A percentile compares a stretch with the other conserved stretches of the same genome.
Evolutionary conservation across 2,113 vertebrate genomes (phyloP).

Genomic region (Dicentrarchus labrax): DNA sequence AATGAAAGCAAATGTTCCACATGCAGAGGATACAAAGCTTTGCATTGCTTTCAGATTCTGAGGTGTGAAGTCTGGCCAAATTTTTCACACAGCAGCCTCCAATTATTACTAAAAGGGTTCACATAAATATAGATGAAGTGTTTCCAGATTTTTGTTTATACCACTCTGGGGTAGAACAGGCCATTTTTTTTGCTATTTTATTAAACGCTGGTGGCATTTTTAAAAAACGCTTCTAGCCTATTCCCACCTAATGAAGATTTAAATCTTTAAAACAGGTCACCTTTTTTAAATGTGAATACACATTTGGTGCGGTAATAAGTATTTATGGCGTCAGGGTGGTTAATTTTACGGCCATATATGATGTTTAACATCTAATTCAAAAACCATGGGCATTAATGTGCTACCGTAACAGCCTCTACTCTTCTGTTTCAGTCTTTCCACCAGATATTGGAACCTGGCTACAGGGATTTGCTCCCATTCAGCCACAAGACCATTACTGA

Average conservation of each 20-base stretch:
- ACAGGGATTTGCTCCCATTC: background rate
- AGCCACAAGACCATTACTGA: background rate
- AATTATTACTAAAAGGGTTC: background rate
- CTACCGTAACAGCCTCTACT: background rate
- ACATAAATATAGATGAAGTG: background rate
- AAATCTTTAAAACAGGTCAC: background rate
- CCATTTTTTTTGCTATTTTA: background rate
- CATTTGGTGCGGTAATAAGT: background rate
- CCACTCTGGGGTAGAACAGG: background rate
- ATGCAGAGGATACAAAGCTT: slow-evolving; percentile 7
- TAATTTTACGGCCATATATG: background rate
- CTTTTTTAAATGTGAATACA: background rate
- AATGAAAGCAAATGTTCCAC: slow-evolving; percentile 1
- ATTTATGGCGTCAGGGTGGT: background rate
- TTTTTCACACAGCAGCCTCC: slow-evolving; percentile 13
- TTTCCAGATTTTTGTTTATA: background rate
- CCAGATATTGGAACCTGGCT: background rate
- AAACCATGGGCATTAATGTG: background rate
- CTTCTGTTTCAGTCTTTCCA: background rate
- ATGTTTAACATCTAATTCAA: background rate
- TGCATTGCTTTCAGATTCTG: slow-evolving; percentile 5
- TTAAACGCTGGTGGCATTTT: background rate
- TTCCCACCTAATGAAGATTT: background rate
- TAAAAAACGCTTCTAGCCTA: background rate
- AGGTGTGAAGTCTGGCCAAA: slow-evolving; percentile 21